These are phyloP conservation scores for Vicugna pacos DNA, from an alignment of 2,113 vertebrate genomes.

Conservation along the genomic window DNA sequence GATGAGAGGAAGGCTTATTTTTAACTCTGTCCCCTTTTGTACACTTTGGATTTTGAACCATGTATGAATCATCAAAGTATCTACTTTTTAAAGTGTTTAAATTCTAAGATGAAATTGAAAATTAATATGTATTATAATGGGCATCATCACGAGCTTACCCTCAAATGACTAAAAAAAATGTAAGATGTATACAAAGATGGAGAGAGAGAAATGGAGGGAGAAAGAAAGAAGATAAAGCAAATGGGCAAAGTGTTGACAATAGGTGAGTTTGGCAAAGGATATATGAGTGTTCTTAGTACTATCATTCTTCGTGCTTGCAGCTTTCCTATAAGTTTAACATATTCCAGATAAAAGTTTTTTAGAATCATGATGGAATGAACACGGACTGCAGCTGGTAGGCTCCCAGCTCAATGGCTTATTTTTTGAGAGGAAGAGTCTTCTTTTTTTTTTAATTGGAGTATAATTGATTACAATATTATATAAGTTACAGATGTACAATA, in stretches of 20 bases:
- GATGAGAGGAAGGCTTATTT: neutral
- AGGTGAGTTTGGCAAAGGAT: neutral
- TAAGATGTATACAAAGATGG: neutral
- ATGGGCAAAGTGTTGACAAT: neutral
- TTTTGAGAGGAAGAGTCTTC: neutral
- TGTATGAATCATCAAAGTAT: neutral
- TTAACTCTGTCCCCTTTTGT: neutral
- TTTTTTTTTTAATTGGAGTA: neutral
- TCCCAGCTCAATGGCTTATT: neutral
- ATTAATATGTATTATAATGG: neutral
- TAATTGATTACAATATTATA: neutral
- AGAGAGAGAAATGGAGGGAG: neutral
- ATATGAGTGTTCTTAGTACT: neutral
- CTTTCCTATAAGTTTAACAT: constrained; percentile 61
- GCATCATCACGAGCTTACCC: neutral
- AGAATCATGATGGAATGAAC: constrained; percentile 20
- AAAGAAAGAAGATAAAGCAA: neutral
- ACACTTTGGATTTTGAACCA: neutral
- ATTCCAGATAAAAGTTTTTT: constrained; percentile 50
- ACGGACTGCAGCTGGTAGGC: neutral
- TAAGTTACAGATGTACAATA: neutral
- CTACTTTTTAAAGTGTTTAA: neutral
- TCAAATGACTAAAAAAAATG: constrained; percentile 8
- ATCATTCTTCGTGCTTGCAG: neutral
- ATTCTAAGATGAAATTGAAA: constrained; percentile 44